Conservation (phyloP, 2,797 vertebrate species). For the Potorous gilbertii region DNA sequence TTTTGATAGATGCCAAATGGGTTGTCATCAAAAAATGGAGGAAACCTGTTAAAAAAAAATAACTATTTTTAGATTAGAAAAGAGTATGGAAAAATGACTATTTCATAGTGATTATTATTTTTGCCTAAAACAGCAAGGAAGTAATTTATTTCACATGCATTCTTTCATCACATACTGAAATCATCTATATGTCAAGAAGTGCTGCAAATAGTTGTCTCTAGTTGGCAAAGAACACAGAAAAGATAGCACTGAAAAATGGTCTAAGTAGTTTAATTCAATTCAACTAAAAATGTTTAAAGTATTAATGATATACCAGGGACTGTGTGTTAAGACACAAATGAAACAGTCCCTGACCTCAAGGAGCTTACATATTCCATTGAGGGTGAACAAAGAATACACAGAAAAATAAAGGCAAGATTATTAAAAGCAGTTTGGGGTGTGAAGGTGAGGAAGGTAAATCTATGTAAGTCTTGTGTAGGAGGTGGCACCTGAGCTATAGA, state of each 20-base stretch:
- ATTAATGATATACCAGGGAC: background rate
- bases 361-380: too few relatives aligned
- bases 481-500: background rate
- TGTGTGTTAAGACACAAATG: too few relatives aligned
- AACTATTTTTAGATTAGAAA: background rate
- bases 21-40: conserved; percentile 98
- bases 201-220: too few relatives aligned
- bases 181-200: fast-evolving
- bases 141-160: background rate
- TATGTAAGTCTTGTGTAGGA: background rate
- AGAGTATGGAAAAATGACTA: background rate
- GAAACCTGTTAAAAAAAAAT: conserved; percentile 86
- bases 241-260: background rate
- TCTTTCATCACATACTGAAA: background rate
- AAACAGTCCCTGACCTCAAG: background rate
- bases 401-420: background rate
- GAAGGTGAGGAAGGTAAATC: background rate
- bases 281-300: background rate
- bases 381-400: background rate
- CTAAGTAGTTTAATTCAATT: background rate
- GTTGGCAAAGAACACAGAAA: fast-evolving
- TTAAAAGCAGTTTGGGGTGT: background rate
- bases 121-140: background rate
- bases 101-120: fast-evolving
- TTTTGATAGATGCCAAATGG: conserved; percentile 98